These are phyloP conservation scores for Paramuricea clavata DNA, from an alignment of 92 coral and sea anemone genomes.

Conservation along the genomic window DNA sequence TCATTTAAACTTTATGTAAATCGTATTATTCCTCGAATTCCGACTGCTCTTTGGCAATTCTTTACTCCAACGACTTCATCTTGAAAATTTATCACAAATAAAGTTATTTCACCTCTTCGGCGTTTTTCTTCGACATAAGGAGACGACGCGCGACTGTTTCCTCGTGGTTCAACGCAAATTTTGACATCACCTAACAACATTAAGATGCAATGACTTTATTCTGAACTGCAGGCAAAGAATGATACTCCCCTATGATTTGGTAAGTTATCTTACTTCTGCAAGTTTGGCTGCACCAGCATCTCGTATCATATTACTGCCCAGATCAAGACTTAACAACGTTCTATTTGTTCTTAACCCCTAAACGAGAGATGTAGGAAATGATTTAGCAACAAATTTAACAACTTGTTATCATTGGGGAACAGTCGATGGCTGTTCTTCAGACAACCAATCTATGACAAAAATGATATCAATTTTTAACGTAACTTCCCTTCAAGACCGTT, in stretches of 20 bases:
- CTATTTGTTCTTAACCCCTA: slow-evolving; percentile 98
- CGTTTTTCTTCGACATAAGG: slow-evolving; percentile 87
- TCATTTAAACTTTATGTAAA: too few species aligned
- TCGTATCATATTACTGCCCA: slow-evolving; percentile 91
- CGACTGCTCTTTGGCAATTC: neutral
- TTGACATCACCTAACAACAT: slow-evolving; percentile 51
- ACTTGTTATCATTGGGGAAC: too few species aligned
- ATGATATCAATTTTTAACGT: too few species aligned
- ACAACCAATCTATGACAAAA: too few species aligned
- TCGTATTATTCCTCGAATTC: too few species aligned
- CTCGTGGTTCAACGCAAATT: slow-evolving; percentile 91
- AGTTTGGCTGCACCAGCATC: slow-evolving; percentile 92
- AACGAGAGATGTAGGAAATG: neutral
- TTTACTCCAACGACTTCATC: neutral
- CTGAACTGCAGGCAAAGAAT: neutral
- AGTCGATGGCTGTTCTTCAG: too few species aligned
- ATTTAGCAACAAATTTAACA: neutral
- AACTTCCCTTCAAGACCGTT: too few species aligned
- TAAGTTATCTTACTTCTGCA: slow-evolving; percentile 76
- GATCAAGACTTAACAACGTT: slow-evolving; percentile 83
- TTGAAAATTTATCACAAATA: neutral
- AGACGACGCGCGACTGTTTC: slow-evolving; percentile 95
- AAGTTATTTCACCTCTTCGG: slow-evolving; percentile 76
- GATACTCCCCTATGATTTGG: neutral
- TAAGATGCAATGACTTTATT: neutral